phyloP scores from a whole-genome alignment of 2,113 vertebrate genomes.

The Neoarius graeffei region DNA sequence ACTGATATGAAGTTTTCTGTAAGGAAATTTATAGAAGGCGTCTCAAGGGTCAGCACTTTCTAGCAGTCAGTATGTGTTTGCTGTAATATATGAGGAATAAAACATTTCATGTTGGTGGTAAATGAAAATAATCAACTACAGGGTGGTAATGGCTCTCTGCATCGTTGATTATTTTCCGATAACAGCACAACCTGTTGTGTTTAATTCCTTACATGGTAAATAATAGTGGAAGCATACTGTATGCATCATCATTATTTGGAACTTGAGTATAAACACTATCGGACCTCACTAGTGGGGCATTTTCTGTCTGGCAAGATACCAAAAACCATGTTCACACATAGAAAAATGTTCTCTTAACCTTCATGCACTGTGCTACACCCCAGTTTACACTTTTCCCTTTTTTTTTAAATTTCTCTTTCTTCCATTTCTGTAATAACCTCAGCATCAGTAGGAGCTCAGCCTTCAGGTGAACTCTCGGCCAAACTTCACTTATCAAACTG shows the following conservation, averaged over 20 bases:
- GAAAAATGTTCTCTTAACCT: neutral
- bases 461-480: neutral
- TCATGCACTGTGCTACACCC: neutral
- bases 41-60: neutral
- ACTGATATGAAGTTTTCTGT: neutral
- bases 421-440: neutral
- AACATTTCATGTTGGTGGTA: neutral
- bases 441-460: neutral
- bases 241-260: neutral
- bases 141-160: neutral
- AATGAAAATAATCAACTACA: neutral
- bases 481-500: conserved; percentile 10
- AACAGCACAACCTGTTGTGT: neutral
- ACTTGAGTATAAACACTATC: neutral
- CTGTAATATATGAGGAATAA: neutral
- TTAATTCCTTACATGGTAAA: neutral
- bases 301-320: neutral
- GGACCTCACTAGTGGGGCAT: neutral
- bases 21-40: neutral
- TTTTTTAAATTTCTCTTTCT: neutral
- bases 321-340: neutral
- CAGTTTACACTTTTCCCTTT: neutral
- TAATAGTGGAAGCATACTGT: neutral
- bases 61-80: neutral
- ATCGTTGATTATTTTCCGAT: neutral